phyloP scores from a whole-genome alignment of 1,140 invertebrate genomes.

The Scylla paramamosain region DNA sequence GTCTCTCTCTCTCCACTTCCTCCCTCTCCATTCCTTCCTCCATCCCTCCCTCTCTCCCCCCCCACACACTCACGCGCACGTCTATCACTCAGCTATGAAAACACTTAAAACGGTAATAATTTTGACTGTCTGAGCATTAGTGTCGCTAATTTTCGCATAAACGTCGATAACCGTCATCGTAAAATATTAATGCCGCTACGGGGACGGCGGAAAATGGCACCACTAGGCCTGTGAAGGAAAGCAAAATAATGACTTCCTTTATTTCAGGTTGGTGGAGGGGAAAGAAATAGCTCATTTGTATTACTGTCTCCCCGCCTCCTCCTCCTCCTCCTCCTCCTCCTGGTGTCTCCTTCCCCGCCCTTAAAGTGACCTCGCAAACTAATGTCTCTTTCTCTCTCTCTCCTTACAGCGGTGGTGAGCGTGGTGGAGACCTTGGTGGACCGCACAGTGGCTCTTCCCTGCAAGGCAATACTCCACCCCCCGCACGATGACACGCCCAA shows the following conservation, averaged over 20 bases:
- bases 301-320: no score
- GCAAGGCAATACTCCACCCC: slow-evolving; percentile 70
- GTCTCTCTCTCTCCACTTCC: background rate
- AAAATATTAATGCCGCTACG: background rate
- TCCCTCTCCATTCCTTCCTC: background rate
- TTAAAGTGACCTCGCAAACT: background rate
- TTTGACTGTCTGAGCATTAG: background rate
- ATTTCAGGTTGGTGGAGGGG: no score
- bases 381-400: background rate
- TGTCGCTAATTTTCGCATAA: slow-evolving; percentile 23
- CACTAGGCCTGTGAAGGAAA: background rate
- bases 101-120: background rate
- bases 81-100: background rate
- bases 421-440: slow-evolving; percentile 73
- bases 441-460: slow-evolving; percentile 72
- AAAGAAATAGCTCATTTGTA: no score
- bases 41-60: background rate
- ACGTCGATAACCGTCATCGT: background rate
- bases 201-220: background rate
- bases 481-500: slow-evolving; percentile 70
- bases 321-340: no score
- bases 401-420: slow-evolving; percentile 70
- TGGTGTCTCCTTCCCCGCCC: no score
- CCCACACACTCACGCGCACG: background rate
- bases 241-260: no score